Percentiles rank a stretch among this genome's conserved stretches.
These are phyloP conservation scores for Falcunculus frontatus DNA, from an alignment of 2,113 vertebrate genomes.

Conservation along the genomic window DNA sequence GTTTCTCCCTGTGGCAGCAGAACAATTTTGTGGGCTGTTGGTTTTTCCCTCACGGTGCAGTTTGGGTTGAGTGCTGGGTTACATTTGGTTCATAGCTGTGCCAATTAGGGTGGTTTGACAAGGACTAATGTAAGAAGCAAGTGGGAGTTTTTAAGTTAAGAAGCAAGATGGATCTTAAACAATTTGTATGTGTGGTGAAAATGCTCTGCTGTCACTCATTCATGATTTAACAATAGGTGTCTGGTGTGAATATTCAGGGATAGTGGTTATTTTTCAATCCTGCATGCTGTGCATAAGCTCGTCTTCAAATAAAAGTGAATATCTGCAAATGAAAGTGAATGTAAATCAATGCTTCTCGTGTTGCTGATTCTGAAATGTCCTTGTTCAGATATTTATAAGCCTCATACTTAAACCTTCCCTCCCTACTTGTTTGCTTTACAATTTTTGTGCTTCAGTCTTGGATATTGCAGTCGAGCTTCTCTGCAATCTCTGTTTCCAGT, in stretches of 20 bases:
- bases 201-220: neutral
- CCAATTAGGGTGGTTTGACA: neutral
- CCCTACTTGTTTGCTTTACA: neutral
- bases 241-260: neutral
- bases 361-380: neutral
- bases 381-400: neutral
- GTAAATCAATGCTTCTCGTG: neutral
- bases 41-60: neutral
- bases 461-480: neutral
- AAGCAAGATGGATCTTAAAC: neutral
- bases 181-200: neutral
- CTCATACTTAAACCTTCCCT: neutral
- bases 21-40: neutral
- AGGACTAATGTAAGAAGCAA: neutral
- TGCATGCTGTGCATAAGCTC: neutral
- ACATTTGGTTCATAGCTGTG: neutral
- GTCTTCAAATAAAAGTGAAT: neutral
- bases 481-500: neutral
- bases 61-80: neutral
- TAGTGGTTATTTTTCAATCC: neutral
- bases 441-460: neutral
- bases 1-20: neutral
- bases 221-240: neutral
- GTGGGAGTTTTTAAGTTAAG: neutral
- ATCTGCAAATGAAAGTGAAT: neutral